Conservation (phyloP, 2,888 invertebrate genomes). For the Pollenia angustigena region DNA sequence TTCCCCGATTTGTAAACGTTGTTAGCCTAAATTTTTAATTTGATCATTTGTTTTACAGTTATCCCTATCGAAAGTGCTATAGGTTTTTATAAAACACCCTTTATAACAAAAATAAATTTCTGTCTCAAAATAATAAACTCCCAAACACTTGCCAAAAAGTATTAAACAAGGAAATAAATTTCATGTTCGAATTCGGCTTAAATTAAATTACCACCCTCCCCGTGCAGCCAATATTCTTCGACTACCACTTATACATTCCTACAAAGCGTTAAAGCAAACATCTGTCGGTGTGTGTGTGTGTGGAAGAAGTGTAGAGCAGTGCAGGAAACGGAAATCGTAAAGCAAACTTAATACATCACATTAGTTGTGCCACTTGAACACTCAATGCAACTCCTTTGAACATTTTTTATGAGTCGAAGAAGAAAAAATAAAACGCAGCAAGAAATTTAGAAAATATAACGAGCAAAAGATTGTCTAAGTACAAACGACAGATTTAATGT, state of each 20-base stretch:
- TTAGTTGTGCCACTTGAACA: conserved; percentile 66
- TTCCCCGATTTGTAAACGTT: no score
- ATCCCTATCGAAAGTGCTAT: no score
- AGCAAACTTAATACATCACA: conserved; percentile 70
- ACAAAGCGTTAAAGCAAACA: not conserved
- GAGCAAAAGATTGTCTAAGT: conserved; percentile 51
- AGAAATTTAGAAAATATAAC: conserved; percentile 21
- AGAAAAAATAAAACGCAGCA: not conserved
- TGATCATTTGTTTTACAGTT: no score
- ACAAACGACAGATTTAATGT: conserved; percentile 65
- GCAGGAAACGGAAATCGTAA: conserved; percentile 72
- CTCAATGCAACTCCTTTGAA: conserved; percentile 54
- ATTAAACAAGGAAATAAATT: not conserved
- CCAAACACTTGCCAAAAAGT: no score
- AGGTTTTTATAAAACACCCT: no score
- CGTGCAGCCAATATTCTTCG: not conserved
- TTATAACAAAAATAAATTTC: not conserved
- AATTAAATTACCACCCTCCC: not conserved
- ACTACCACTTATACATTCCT: not conserved
- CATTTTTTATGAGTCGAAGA: conserved; percentile 8
- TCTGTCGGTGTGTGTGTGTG: not conserved
- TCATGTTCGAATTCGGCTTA: not conserved
- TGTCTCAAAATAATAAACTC: no score
- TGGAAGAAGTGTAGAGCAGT: not conserved
- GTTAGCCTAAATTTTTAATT: no score